phyloP scores from a whole-genome alignment of 2,113 vertebrate species.

The Melanerpes formicivorus region DNA sequence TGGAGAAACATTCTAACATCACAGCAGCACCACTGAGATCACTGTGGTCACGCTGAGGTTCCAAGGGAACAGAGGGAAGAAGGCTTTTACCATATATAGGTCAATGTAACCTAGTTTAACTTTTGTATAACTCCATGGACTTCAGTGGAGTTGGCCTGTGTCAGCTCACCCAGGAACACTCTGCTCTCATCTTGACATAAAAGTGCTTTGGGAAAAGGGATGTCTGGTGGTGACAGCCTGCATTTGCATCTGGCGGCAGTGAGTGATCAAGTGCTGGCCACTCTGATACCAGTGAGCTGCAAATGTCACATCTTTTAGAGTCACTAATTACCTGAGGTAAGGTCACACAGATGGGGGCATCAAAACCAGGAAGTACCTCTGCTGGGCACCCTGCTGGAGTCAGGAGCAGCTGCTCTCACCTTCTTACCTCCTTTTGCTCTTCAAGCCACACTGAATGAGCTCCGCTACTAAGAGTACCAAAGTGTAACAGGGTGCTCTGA shows the following conservation, averaged over 20 bases:
- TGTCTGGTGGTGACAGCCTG: conserved; percentile 18
- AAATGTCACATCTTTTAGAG: conserved; percentile 55
- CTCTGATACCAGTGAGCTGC: conserved; percentile 13
- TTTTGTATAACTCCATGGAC: neutral
- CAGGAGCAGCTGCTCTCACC: conserved; percentile 17
- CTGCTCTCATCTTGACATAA: conserved; percentile 32
- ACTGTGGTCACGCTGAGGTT: neutral
- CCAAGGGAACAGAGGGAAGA: neutral
- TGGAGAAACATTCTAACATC: neutral
- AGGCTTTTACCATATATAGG: neutral
- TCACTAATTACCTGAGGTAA: conserved; percentile 43
- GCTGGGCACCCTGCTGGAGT: neutral
- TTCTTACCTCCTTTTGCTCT: neutral
- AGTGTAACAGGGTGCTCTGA: neutral
- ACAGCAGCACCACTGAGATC: neutral
- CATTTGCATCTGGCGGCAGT: conserved; percentile 49
- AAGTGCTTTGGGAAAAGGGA: conserved; percentile 45
- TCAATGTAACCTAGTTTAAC: neutral
- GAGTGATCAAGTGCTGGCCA: conserved; percentile 39
- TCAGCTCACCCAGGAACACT: neutral
- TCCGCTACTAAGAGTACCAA: neutral
- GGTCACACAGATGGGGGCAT: neutral
- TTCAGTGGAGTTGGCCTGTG: neutral
- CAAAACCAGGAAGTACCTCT: neutral
- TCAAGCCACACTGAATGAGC: neutral